Evolutionary conservation across 2,113 vertebrate species (phyloP).

Genomic region (Ascaphus truei): DNA sequence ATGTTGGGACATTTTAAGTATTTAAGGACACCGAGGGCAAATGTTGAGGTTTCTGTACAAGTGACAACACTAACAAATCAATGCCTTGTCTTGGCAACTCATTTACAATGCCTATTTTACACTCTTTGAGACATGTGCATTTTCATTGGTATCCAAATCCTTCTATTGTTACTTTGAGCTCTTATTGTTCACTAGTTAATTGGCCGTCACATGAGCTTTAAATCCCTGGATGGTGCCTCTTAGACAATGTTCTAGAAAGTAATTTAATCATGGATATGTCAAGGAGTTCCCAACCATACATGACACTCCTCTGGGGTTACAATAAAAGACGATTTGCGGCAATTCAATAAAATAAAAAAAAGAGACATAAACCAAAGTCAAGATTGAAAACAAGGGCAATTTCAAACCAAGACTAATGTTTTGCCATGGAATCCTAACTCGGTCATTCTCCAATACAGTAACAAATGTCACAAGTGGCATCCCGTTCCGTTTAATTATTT

Average conservation of each 20-base stretch:
- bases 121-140: background rate
- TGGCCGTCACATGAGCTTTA: constrained; percentile 23
- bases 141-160: background rate
- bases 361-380: background rate
- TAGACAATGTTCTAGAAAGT: constrained; percentile 27
- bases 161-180: background rate
- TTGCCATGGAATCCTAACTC: no score
- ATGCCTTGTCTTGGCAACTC: background rate
- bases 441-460: no score
- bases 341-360: background rate
- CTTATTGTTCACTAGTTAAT: constrained; percentile 30
- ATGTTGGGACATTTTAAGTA: no score
- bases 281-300: constrained; percentile 31
- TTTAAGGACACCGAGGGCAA: no score
- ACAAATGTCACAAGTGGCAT: no score
- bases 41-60: no score
- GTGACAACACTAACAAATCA: background rate
- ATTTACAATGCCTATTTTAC: background rate
- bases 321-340: background rate
- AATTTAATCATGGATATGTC: constrained; percentile 42
- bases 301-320: background rate
- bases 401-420: background rate
- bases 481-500: no score
- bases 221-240: constrained; percentile 36
- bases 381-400: background rate